Base-by-base conservation (phyloP, 2,113 vertebrate genomes). In the Pterocles orientalis region DNA sequence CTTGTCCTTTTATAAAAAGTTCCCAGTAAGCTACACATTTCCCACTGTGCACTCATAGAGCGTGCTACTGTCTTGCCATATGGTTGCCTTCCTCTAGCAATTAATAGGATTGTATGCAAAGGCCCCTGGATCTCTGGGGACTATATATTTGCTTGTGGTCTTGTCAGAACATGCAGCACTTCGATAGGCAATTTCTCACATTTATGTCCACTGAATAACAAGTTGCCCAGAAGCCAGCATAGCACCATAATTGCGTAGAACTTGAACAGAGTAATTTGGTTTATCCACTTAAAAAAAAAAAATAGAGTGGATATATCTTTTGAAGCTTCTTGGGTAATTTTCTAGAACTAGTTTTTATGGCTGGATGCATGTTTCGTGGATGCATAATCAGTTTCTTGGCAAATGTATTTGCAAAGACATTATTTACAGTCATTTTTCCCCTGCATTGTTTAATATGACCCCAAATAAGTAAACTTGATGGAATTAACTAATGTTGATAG, bases 41-140 rank as follows among this genome's bases (percentile, higher is more conserved):
- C 89, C 90, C 70, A 58, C 96, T 96, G 87, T 86, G 95, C 82
- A 11, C 85, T 93, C 68, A 5, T 3, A 8, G 92, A 79, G 82
- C 81, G 25, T 15, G 57, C 71, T 61, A 39, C 88, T 93, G 36
- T 71, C 94, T 87, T 64, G 65, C 97, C 95, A 94, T 95, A 88
- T 97, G 97, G 93, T 84, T 93, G 78, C 88, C 87, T 89, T 97
- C 92, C 97, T 95, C 94, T 72, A 87, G 92, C 94, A 96, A 96
- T 97, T 98, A 98, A 98, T 98, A 94, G 97, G 97, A 94, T 95
- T 96, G 92, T 92, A 78, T 70, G 92, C 96, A 96, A 96, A 96
- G 96, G 80, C 95, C 69, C 66, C 92, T 43, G 89, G 94, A 73
- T 97, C 97, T 96, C 88, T 53, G 75, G 97, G 97, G 97, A 97